Evolutionary conservation across 1,140 invertebrate species (phyloP).

Genomic region (Zaprionus ornatus): DNA sequence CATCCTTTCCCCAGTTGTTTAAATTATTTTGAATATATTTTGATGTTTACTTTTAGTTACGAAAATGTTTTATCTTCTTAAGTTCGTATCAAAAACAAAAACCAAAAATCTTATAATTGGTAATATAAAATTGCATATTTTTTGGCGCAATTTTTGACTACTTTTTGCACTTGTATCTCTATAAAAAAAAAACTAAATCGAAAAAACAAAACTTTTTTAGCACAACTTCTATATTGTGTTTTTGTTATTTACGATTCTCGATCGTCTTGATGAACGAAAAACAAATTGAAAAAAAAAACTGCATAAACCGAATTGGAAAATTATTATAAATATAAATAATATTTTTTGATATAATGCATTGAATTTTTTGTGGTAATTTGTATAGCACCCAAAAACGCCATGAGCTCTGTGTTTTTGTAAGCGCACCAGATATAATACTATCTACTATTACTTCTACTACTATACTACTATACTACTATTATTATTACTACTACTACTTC

Average conservation of each 20-base stretch:
- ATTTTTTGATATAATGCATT: constrained; percentile 77
- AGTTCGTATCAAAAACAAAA: constrained; percentile 25
- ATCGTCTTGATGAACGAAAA: constrained; percentile 39
- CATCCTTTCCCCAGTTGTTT: not conserved
- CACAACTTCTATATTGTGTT: constrained; percentile 73
- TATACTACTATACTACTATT: constrained; percentile 27
- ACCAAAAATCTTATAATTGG: constrained; percentile 67
- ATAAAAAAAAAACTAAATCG: constrained; percentile 42
- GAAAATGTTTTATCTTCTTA: constrained; percentile 10
- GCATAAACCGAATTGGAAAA: constrained; percentile 44
- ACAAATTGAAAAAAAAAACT: constrained; percentile 3
- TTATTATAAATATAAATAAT: constrained; percentile 60
- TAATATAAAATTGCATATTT: constrained; percentile 83
- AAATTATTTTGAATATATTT: not conserved
- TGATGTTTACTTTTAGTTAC: constrained; percentile 6
- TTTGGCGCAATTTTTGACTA: constrained; percentile 83
- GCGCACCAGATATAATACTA: constrained; percentile 49
- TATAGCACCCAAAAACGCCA: constrained; percentile 68
- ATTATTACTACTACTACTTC: constrained; percentile 20
- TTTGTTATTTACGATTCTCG: constrained; percentile 62
- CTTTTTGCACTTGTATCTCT: constrained; percentile 77
- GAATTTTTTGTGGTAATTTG: constrained; percentile 82
- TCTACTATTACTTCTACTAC: constrained; percentile 33
- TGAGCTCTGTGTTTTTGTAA: constrained; percentile 72
- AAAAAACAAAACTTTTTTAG: constrained; percentile 59